These are phyloP conservation scores for Zaprionus taronus DNA, from an alignment of 1,140 invertebrate genomes.

Conservation along the genomic window DNA sequence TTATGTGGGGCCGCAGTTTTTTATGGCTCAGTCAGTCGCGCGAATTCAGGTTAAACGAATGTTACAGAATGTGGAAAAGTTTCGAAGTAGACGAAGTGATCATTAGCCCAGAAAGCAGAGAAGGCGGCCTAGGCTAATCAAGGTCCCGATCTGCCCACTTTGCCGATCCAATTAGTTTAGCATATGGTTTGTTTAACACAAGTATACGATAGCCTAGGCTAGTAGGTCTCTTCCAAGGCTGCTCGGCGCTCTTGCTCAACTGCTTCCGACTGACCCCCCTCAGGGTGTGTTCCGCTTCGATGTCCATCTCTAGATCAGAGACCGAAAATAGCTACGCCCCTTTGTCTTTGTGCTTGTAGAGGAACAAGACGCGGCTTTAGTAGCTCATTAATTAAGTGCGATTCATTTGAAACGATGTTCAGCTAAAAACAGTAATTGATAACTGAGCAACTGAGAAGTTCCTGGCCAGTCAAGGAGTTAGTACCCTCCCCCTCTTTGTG, in stretches of 20 bases:
- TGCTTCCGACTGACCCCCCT: slow-evolving; percentile 35
- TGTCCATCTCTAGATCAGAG: slow-evolving; percentile 42
- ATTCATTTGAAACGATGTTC: slow-evolving; percentile 54
- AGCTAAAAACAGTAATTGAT: slow-evolving; percentile 65
- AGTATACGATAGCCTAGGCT: slow-evolving; percentile 26
- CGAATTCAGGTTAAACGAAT: slow-evolving; percentile 30
- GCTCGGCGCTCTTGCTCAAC: slow-evolving; percentile 21
- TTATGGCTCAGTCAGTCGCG: slow-evolving; percentile 15
- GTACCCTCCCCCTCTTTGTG: slow-evolving; percentile 21
- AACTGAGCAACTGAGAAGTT: slow-evolving; percentile 67
- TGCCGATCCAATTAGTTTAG: slow-evolving; percentile 12
- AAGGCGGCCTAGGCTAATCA: slow-evolving; percentile 5
- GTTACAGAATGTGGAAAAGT: slow-evolving; percentile 39
- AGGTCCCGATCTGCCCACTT: slow-evolving; percentile 13
- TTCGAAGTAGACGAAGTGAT: slow-evolving; percentile 5
- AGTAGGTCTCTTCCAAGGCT: slow-evolving; percentile 13
- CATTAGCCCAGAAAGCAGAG: slow-evolving; percentile 1
- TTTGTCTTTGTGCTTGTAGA: slow-evolving; percentile 18
- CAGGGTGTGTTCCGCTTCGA: slow-evolving; percentile 36
- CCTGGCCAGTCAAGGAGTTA: slow-evolving; percentile 37
- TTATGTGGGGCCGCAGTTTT: slow-evolving; percentile 14
- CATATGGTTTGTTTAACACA: not conserved
- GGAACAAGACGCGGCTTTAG: slow-evolving; percentile 46
- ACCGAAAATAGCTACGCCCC: slow-evolving; percentile 51
- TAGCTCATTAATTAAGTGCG: slow-evolving; percentile 69